phyloP scores from a whole-genome alignment of 2,797 vertebrate species.

The Gallinago solitaria region DNA sequence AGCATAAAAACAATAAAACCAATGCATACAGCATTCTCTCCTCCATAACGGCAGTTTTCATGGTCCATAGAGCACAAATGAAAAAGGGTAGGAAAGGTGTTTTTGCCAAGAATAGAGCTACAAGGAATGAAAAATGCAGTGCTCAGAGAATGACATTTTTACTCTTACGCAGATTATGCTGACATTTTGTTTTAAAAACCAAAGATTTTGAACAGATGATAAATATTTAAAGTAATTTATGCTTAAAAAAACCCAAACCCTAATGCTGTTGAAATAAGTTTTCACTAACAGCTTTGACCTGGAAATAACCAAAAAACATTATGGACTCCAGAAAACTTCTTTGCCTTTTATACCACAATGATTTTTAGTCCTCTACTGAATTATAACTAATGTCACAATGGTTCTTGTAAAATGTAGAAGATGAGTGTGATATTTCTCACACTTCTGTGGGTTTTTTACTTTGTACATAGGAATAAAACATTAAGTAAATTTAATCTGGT shows the following conservation, averaged over 20 bases:
- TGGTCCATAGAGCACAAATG: constrained; percentile 71
- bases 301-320: constrained; percentile 19
- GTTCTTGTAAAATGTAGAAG: background rate
- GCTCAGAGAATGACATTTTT: constrained; percentile 35
- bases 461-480: background rate
- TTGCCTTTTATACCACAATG: background rate
- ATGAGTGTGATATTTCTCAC: background rate
- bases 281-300: background rate
- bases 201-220: background rate
- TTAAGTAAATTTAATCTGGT: background rate
- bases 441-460: background rate
- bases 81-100: constrained; percentile 63
- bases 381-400: background rate
- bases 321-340: background rate
- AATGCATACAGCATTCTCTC: constrained; percentile 44
- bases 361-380: background rate
- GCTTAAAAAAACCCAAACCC: background rate
- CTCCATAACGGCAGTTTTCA: constrained; percentile 69
- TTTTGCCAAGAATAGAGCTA: constrained; percentile 64
- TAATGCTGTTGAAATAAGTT: background rate
- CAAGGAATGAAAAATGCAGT: constrained; percentile 51
- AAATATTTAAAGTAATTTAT: constrained; percentile 34
- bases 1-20: constrained; percentile 72
- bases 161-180: constrained; percentile 21
- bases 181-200: constrained; percentile 37